Conservation (phyloP, 1,140 invertebrate genomes). For the Dufourea novaeangliae region DNA sequence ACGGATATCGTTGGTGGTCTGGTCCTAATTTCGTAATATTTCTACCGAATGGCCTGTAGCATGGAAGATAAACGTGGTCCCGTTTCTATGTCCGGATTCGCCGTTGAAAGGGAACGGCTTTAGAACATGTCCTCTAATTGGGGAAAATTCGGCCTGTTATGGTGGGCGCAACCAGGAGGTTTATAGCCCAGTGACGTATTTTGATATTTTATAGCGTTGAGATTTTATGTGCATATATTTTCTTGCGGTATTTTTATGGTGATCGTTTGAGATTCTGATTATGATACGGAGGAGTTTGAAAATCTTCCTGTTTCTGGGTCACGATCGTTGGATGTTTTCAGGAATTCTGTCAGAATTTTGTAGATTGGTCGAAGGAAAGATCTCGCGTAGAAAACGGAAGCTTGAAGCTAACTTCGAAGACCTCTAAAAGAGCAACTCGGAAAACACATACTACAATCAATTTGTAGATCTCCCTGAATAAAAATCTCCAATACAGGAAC, state of each 20-base stretch:
- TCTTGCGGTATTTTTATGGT: not conserved
- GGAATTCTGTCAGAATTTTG: not conserved
- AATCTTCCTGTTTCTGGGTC: not conserved
- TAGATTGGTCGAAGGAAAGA: too few species aligned
- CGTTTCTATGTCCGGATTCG: not conserved
- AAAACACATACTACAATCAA: too few species aligned
- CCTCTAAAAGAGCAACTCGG: too few species aligned
- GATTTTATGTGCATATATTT: not conserved
- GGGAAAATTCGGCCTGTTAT: not conserved
- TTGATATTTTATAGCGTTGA: too few species aligned
- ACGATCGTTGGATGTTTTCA: not conserved
- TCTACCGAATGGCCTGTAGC: not conserved
- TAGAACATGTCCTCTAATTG: not conserved
- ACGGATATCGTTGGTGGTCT: constrained; percentile 32
- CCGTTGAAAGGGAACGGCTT: not conserved
- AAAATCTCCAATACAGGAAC: too few species aligned
- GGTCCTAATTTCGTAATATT: constrained; percentile 48
- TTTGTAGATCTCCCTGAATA: too few species aligned
- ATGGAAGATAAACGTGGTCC: constrained; percentile 8
- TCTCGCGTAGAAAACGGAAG: too few species aligned
- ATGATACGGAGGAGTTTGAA: not conserved
- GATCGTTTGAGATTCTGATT: not conserved
- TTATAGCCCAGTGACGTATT: too few species aligned
- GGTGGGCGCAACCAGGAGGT: not conserved
- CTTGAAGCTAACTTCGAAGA: too few species aligned